A percentile compares a stretch with the other conserved stretches of the same genome.
These are phyloP conservation scores for Amphipyra berbera DNA, from an alignment of 2,888 invertebrate genomes.

Conservation along the genomic window DNA sequence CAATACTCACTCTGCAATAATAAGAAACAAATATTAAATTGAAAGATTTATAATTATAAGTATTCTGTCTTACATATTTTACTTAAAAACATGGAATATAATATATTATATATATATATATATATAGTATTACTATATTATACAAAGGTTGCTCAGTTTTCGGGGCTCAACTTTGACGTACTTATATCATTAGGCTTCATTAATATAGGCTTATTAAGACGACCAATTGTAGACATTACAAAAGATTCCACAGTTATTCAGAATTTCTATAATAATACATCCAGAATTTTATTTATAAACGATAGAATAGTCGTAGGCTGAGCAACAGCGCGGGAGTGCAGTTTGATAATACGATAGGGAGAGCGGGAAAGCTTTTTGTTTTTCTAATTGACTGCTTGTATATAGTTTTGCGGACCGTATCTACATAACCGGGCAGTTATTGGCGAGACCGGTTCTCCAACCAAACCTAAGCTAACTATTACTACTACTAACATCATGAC, in stretches of 20 bases:
- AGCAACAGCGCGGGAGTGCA: neutral
- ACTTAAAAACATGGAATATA: no score
- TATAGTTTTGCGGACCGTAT: no score
- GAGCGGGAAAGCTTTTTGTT: no score
- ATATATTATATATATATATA: no score
- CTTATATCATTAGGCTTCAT: slow-evolving; percentile 29
- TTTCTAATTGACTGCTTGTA: no score
- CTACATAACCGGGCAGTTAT: no score
- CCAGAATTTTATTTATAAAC: slow-evolving; percentile 7
- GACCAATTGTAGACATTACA: slow-evolving; percentile 54
- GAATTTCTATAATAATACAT: slow-evolving; percentile 1
- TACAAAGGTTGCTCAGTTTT: slow-evolving; percentile 43
- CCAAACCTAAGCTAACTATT: no score
- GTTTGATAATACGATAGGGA: neutral
- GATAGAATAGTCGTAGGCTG: slow-evolving; percentile 3
- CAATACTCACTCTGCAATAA: slow-evolving; percentile 9
- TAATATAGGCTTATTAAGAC: slow-evolving; percentile 44
- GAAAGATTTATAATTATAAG: no score
- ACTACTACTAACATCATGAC: no score
- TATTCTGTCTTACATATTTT: neutral
- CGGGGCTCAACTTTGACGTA: slow-evolving; percentile 47
- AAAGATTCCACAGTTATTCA: slow-evolving; percentile 19
- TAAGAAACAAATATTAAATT: no score
- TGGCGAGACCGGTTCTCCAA: no score
- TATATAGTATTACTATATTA: no score